Conservation (phyloP, 2,113 vertebrate genomes). For the Seriola quinqueradiata region DNA sequence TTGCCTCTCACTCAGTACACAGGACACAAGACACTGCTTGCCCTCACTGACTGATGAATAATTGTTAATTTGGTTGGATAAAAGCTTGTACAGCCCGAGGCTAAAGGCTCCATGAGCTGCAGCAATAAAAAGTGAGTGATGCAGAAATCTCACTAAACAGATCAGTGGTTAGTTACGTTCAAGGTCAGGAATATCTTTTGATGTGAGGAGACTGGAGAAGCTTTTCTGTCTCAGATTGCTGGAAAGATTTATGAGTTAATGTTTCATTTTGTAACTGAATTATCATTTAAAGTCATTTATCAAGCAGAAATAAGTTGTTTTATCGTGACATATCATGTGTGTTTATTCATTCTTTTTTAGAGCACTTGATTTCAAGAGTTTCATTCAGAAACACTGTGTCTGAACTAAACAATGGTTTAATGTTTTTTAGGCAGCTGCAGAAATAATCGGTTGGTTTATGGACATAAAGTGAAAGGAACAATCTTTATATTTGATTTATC, state of each 20-base stretch:
- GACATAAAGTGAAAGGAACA: too few species aligned
- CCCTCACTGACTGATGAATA: slow-evolving; percentile 40
- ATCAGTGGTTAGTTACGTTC: background rate
- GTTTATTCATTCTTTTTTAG: background rate
- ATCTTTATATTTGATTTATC: too few species aligned
- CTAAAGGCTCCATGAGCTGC: slow-evolving; percentile 21
- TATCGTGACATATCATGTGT: background rate
- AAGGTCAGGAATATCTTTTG: background rate
- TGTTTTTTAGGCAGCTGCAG: too few species aligned
- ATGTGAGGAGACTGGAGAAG: background rate
- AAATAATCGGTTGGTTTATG: too few species aligned
- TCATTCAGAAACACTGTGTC: background rate
- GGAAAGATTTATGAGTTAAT: background rate
- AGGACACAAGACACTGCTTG: slow-evolving; percentile 56
- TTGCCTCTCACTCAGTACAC: background rate
- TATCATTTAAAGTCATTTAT: too few species aligned
- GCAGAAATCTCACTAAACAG: background rate
- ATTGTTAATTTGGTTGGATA: slow-evolving; percentile 49
- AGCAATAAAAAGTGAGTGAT: slow-evolving; percentile 10
- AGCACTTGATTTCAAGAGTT: background rate
- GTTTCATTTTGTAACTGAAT: too few species aligned
- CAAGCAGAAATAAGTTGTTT: background rate
- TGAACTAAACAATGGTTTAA: too few species aligned
- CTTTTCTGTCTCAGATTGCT: background rate
- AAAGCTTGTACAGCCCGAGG: slow-evolving; percentile 33